Evolutionary conservation across 2,797 vertebrate species (phyloP).

Genomic region (Schizopygopsis pylzovi): DNA sequence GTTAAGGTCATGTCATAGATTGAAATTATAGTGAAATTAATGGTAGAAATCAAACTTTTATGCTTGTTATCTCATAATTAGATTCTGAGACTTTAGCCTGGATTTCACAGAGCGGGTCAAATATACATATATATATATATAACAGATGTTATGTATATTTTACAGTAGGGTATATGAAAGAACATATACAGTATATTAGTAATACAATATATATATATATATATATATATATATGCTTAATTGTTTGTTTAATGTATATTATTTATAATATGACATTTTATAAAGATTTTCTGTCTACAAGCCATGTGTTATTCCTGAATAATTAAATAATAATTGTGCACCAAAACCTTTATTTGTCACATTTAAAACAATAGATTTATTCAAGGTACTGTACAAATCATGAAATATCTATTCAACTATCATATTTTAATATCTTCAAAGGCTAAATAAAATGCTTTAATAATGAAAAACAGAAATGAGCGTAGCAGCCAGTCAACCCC

Average conservation of each 20-base stretch:
- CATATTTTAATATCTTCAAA: neutral
- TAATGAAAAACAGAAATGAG: neutral
- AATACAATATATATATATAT: no score
- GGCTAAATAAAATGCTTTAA: neutral
- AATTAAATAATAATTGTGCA: neutral
- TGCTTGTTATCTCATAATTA: no score
- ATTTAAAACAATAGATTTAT: neutral
- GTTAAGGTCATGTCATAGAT: no score
- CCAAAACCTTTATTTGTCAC: neutral
- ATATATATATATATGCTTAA: no score
- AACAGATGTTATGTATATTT: neutral
- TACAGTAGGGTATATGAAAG: neutral
- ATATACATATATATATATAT: no score
- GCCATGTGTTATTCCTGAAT: neutral
- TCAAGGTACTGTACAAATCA: neutral
- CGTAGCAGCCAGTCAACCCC: neutral
- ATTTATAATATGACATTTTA: neutral
- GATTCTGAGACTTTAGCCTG: no score
- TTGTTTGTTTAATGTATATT: neutral
- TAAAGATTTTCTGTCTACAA: neutral
- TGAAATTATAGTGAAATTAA: no score
- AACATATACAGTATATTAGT: neutral
- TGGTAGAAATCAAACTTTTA: no score
- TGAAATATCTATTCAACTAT: neutral
- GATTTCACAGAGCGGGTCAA: no score